Evolutionary conservation across 2,113 vertebrate species (phyloP).

Genomic region (Nesoenas mayeri): DNA sequence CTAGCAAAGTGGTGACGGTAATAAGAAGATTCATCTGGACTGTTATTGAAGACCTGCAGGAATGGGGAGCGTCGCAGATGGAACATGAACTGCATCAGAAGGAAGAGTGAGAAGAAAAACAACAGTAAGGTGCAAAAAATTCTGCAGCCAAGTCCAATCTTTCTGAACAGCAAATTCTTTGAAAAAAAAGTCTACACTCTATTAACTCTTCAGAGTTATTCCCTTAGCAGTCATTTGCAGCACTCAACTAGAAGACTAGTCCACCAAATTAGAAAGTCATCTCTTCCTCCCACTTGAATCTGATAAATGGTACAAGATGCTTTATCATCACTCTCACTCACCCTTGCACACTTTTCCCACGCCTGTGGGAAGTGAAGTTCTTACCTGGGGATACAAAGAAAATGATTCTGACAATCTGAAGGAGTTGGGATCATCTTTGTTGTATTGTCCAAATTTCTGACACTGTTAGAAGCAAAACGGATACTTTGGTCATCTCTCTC

Average conservation of each 20-base stretch:
- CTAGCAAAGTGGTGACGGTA: conserved; percentile 95
- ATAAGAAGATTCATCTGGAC: conserved; percentile 94
- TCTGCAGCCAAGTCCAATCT: neutral
- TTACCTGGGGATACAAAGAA: conserved; percentile 97
- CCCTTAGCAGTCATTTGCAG: neutral
- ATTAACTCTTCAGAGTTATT: neutral
- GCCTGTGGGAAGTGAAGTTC: neutral
- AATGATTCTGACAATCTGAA: conserved; percentile 94
- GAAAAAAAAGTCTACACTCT: neutral
- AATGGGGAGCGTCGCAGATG: conserved; percentile 94
- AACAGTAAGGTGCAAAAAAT: neutral
- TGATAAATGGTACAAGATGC: neutral
- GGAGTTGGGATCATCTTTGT: conserved; percentile 93
- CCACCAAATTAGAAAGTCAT: neutral
- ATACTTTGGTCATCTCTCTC: neutral
- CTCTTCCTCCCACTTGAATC: neutral
- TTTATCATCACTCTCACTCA: neutral
- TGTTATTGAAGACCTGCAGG: conserved; percentile 98
- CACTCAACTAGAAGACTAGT: neutral
- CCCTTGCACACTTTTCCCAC: neutral
- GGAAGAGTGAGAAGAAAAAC: neutral
- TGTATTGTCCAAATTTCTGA: conserved; percentile 98
- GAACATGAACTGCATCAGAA: conserved; percentile 90
- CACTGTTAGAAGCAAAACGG: conserved; percentile 79
- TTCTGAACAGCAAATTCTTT: neutral